Evolutionary conservation across 2,797 vertebrate genomes (phyloP).

Genomic region (Pampus argenteus): DNA sequence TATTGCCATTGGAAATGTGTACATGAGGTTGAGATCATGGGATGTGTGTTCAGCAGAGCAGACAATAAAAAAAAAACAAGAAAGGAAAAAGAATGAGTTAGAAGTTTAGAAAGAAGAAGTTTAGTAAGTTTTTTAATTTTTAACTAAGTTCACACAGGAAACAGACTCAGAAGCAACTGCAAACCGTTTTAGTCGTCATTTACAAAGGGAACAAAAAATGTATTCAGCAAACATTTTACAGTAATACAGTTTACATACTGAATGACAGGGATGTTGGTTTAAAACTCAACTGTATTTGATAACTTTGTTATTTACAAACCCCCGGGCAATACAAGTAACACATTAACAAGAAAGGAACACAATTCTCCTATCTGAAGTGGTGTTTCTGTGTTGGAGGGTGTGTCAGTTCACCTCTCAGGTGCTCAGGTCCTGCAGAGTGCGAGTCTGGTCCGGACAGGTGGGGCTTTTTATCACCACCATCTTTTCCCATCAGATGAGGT

Average conservation of each 20-base stretch:
- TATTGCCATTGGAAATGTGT: conserved; percentile 88
- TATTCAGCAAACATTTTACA: neutral
- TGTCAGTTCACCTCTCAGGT: conserved; percentile 94
- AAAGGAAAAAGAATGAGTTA: conserved; percentile 37
- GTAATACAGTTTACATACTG: neutral
- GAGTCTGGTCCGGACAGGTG: conserved; percentile 72
- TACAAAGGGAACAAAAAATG: neutral
- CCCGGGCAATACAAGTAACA: neutral
- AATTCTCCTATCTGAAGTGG: neutral
- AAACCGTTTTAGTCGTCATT: neutral
- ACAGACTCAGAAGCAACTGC: neutral
- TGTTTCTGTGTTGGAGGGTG: conserved; percentile 39
- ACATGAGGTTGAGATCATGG: conserved; percentile 87
- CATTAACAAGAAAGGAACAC: too few relatives aligned
- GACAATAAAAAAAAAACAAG: conserved; percentile 23
- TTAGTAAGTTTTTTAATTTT: conserved; percentile 10
- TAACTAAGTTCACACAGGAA: conserved; percentile 12
- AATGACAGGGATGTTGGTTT: neutral
- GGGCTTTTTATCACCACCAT: conserved; percentile 90
- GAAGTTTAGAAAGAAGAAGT: conserved; percentile 21
- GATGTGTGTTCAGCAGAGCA: conserved; percentile 75
- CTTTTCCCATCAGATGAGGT: conserved; percentile 92
- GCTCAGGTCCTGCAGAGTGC: conserved; percentile 89
- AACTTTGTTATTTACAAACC: neutral
- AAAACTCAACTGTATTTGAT: neutral